These are phyloP conservation scores for Campylomormyrus tamandua DNA, from an alignment of 2,113 vertebrate genomes.

Conservation along the genomic window DNA sequence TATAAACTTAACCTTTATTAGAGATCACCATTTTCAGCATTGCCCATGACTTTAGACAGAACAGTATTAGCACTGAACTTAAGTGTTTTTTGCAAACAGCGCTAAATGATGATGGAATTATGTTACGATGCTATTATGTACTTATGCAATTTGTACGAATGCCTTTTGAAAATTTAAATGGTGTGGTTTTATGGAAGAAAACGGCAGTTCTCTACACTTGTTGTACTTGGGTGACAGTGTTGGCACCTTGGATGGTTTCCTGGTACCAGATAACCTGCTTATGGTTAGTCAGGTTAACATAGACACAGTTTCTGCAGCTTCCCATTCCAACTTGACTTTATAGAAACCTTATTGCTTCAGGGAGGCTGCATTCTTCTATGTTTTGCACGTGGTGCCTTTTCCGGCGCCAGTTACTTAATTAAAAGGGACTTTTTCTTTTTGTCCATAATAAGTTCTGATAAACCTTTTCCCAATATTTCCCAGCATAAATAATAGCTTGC, in stretches of 20 bases:
- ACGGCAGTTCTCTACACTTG: neutral
- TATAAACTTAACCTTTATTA: constrained; percentile 8
- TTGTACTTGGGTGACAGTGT: neutral
- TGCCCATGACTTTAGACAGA: neutral
- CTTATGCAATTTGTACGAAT: neutral
- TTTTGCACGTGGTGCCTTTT: neutral
- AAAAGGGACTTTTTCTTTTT: neutral
- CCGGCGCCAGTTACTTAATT: neutral
- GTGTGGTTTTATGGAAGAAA: neutral
- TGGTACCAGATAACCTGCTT: neutral
- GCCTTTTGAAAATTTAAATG: neutral
- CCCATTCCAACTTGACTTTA: neutral
- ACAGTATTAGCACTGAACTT: neutral
- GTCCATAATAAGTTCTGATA: neutral
- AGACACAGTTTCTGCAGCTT: neutral
- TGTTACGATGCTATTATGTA: neutral
- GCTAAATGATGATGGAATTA: neutral
- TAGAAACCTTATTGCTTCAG: neutral
- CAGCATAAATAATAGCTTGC: neutral
- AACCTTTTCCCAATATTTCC: neutral
- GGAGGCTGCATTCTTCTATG: neutral
- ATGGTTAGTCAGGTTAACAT: neutral
- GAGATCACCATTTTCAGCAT: neutral
- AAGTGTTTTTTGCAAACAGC: neutral
- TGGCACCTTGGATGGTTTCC: neutral